Base-by-base conservation (phyloP, 64 coral and sea anemone species). In the Hydrozoanthus tunicans region DNA sequence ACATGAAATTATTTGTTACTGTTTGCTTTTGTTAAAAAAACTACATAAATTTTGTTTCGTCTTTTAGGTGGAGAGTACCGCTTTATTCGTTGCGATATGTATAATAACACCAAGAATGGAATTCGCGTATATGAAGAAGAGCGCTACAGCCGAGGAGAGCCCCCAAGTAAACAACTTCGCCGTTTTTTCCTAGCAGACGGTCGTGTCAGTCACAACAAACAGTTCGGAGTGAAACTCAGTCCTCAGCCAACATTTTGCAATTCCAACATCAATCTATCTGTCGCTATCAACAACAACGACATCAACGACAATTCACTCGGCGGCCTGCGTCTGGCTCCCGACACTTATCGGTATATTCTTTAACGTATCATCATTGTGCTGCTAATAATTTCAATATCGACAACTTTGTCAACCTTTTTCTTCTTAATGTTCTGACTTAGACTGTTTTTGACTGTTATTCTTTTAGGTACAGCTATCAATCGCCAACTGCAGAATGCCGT, bases 231-330 rank as follows among this genome's bases (percentile, higher is more conserved):
- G 5, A 86, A 91, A 27, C 79, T 96, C 3, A 59, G 56, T 51
- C 94, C 88, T 2, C 1, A 90, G 72, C 13, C 85, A 93, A 51
- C 85, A 82, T 70, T 17, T 86, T 14, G 70, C 4, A 56, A 64
- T 14, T 89, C 91, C 62, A 86, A 62, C 4, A 72, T 54, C 12
- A 96, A 91, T 73, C 80, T 96, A 12, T 74, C 86, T n/a, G 67
- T 96, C 24, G 5, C 82, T 51, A 80, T 96, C 14, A 61, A 6
- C 12, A 62, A 96, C 8, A 96, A 84, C 64, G 57, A 13, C 6
- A 93, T 96, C 81, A 78, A 23, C 10, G 74, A 83, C 7, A 96
- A 96, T 58, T 79, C 55, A 57, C 32, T 83, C 12, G 94, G 91
- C 59, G 94, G 94, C 0, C 52, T 96, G 0, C 77, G 62, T 23